Evolutionary conservation across 2,888 invertebrate species (phyloP), one percentile per base, ranked within the genome.

Genomic region (Apeira syringaria): DNA sequence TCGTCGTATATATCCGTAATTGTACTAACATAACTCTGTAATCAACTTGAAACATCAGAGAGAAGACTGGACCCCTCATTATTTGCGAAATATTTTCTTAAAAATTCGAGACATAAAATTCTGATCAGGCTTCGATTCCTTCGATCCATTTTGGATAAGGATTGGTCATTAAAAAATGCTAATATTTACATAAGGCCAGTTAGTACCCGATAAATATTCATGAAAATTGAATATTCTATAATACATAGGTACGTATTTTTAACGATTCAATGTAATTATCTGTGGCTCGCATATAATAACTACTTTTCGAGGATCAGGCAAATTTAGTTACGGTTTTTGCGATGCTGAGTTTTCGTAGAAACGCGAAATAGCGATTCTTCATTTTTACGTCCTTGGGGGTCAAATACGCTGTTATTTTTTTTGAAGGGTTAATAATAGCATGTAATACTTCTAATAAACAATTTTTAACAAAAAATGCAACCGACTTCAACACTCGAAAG

Each of bases 131-230:
- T 65, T 64, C 64, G 66, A 72, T 74, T 67, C 66, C 57, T 61
- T 66, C 59, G 76, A 78, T 80, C 69, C 76, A 68, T 64, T 53
- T 50, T 61, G 67, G 82, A 84, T 84, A 83, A 80, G 68, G 49
- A 52, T 45, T 35, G 61, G 53, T 61, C 67, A 68, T 73, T 70
- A 66, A 68, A 69, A 69, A 56, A 62, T 68, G 65, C 74, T 77
- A 67, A 74, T 80, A 80, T 81, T 80, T 81, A 80, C 80, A 76
- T 80, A 82, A 80, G 67, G 71, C 65, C 52, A 65, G 71, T 76
- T 68, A 68, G 60, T 44, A 32, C 46, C 48, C 56, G 59, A 71
- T 78, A 72, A 71, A 79, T 79, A 80, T 82, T 75, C 78, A 75
- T 72, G 65, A 64, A 68, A 59, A 4, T 24, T 24, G 4, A 6